A percentile compares a stretch with the other conserved stretches of the same genome.
Conservation (phyloP, 2,113 vertebrate genomes). For the Brienomyrus brachyistius region DNA sequence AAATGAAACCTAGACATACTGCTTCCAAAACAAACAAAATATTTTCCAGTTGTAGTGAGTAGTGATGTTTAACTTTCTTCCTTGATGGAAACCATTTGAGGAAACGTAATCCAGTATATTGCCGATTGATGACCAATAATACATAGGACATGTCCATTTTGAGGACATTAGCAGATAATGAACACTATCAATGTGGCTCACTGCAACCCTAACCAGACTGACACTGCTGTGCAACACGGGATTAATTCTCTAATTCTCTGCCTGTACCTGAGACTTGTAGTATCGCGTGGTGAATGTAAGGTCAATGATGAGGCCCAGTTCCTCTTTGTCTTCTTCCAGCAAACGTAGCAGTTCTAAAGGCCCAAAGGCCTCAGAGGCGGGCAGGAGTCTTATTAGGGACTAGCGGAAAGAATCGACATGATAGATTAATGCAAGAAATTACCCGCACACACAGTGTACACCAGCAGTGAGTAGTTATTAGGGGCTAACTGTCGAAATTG, state of each 20-base stretch:
- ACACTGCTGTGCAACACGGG: not conserved
- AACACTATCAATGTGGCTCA: not conserved
- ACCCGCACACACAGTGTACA: not conserved
- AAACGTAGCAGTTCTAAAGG: constrained; percentile 66
- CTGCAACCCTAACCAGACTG: not conserved
- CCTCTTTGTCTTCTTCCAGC: constrained; percentile 60
- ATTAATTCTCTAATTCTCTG: not conserved
- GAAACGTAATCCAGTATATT: not conserved
- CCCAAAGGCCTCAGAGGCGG: constrained; percentile 59
- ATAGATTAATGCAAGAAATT: not conserved
- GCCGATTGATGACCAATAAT: not conserved
- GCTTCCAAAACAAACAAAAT: not conserved
- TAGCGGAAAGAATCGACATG: constrained; percentile 29
- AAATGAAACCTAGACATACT: not conserved
- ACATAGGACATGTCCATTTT: not conserved
- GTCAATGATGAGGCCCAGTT: constrained; percentile 80
- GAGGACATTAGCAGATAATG: not conserved
- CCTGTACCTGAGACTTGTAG: constrained; percentile 65
- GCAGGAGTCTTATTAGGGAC: constrained; percentile 59
- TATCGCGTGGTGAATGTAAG: constrained; percentile 78
- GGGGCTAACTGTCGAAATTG: not conserved
- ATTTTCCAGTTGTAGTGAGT: not conserved
- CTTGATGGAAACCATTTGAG: not conserved
- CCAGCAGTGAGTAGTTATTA: not conserved
- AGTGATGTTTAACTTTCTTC: too few relatives aligned